Evolutionary conservation across 2,113 vertebrate species (phyloP), one percentile per base, ranked within the genome.

Genomic region (Actinemys pallida): DNA sequence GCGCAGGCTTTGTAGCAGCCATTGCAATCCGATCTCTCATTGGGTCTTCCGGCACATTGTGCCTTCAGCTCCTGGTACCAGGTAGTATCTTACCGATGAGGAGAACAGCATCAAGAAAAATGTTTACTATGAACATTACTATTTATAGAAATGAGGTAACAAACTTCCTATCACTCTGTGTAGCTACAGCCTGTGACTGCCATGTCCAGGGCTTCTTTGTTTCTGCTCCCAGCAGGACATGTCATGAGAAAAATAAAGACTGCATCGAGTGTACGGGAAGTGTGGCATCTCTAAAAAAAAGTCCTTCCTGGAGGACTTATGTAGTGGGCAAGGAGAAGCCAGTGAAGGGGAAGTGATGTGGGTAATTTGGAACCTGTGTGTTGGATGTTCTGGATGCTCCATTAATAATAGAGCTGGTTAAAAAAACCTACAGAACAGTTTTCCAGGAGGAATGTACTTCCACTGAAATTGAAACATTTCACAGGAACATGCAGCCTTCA

Each of bases 351-450:
- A 84, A 14, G 1, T 0, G 16, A 65, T 1, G 1, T 84, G 3
- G 90, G 49, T 47, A 8, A 57, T 86, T 85, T 92, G 47, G 72
- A 4, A 4, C 22, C 11, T 42, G 12, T 27, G 45, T 75, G 19
- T 90, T 94, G 90, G 50, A 52, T n/a, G 2, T 86, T 90, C 69
- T 79, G 19, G 19, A 89, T 75, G 8, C 42, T 90, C 72, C 87
- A 1, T 89, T 90, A 86, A 69, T 54, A 7, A 42, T 92, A 81
- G 1, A 83, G 65, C 4, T 83, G 31, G 79, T 17, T 69, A 69
- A 42, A 1, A 90, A 82, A 82, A 59, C 2, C 47, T 1, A 83
- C 53, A 72, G 17, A 88, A 78, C 84, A 62, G 5, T 22, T 83
- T 22, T 24, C 17, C 13, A 65, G n/a, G 8, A 78, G 22, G 90